Base-by-base conservation (phyloP, 2,888 invertebrate species). In the Caenorhabditis sp. region DNA sequence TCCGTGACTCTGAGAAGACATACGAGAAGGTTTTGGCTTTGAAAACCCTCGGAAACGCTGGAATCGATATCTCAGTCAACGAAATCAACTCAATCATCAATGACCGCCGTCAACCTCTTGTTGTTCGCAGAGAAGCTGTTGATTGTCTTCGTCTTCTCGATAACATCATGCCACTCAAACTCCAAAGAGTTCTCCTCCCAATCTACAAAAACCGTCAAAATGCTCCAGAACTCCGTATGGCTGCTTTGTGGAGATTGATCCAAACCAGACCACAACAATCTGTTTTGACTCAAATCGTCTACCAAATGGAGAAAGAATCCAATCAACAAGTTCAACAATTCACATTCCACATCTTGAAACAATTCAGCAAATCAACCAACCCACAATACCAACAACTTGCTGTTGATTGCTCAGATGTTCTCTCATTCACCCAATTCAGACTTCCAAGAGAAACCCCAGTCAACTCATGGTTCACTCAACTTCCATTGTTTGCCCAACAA, bases 11-110 rank as follows among this genome's bases (percentile, higher is more conserved):
- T 23, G 69, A 70, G n/a, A 71, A 67, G 64, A 64, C 69, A 52
- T 81, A 78, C 75, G 82, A 85, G 67, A 83, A 84, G 75, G 61
- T 86, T 49, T 75, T 86, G 53, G 79, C 80, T 61, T 67, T 87
- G 66, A 85, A 86, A 73, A 67, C 84, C 25, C 62, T 87, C 49
- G 82, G 79, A 71, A 87, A 87, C 80, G 83, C 86, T 53, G 87
- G 80, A 67, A 61, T 86, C 59, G 83, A 83, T 57, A 59, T 77
- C n/a, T 67, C 77, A 59, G 70, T 85, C 54, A 49, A 68, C 62
- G 75, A 78, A 31, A 77, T 87, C 61, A 83, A 82, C 69, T 79
- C 82, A 58, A 81, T 87, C 77, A 81, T 85, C 77, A 31, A 64
- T 50, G 77, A 84, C 73, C 59, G 54, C 23, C 59, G 61, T 26